Percentiles rank a stretch among this genome's conserved stretches.
These are phyloP conservation scores for Halocaridina rubra DNA, from an alignment of 2,888 invertebrate genomes.

Conservation along the genomic window DNA sequence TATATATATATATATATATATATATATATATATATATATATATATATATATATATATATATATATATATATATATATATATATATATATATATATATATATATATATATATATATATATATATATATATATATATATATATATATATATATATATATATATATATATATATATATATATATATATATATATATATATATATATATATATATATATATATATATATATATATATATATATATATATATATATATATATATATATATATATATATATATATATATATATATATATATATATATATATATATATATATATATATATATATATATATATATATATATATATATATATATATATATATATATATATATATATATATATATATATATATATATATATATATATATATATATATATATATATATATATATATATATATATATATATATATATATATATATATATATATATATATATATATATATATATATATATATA, in stretches of 20 bases:
- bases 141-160: slow-evolving; percentile 2
- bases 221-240: neutral
- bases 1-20: slow-evolving; percentile 13
- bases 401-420: slow-evolving; percentile 3
- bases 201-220: neutral
- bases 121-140: neutral
- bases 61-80: slow-evolving; percentile 15
- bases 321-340: neutral
- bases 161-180: neutral
- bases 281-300: neutral
- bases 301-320: neutral
- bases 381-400: neutral
- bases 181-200: neutral
- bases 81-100: slow-evolving; percentile 23
- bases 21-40: slow-evolving; percentile 17
- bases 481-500: slow-evolving; percentile 5
- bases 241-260: neutral
- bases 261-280: neutral
- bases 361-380: slow-evolving; percentile 7
- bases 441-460: neutral
- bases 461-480: slow-evolving; percentile 7
- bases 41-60: slow-evolving; percentile 22
- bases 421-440: slow-evolving; percentile 6
- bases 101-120: slow-evolving; percentile 12
- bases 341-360: slow-evolving; percentile 6